Percentiles rank a stretch among this genome's conserved stretches.
These are phyloP conservation scores for Sarcophaga variegata DNA, from an alignment of 2,888 invertebrate genomes.

Conservation along the genomic window DNA sequence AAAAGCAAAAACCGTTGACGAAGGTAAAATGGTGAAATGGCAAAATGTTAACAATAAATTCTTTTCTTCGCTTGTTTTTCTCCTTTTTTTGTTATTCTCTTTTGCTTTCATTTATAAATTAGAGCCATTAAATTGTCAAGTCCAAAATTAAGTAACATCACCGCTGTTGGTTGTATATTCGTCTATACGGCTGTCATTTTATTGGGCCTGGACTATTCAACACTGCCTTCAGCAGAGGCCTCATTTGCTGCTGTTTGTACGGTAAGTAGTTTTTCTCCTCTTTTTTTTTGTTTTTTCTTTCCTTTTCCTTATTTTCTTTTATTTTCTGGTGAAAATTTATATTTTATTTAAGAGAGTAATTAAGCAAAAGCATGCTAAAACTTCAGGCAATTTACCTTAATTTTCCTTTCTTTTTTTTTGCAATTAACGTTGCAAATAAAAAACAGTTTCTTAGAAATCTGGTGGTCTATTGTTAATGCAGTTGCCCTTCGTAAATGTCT, in stretches of 20 bases:
- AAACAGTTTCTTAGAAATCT: background rate
- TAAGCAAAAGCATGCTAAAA: background rate
- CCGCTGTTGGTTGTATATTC: constrained; percentile 93
- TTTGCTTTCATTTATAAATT: constrained; percentile 70
- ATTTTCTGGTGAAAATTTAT: constrained; percentile 11
- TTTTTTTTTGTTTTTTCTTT: constrained; percentile 8
- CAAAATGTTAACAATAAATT: background rate
- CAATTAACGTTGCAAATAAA: background rate
- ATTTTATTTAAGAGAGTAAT: constrained; percentile 35
- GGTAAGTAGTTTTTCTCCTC: constrained; percentile 84
- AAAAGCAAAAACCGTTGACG: constrained; percentile 33
- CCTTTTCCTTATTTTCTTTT: background rate
- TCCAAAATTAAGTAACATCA: constrained; percentile 95
- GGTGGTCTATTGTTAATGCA: background rate
- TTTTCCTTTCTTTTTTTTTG: background rate
- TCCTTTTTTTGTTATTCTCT: constrained; percentile 21
- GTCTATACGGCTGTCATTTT: constrained; percentile 95
- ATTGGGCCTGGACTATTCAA: constrained; percentile 92
- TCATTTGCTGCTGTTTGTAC: constrained; percentile 92
- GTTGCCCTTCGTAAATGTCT: background rate
- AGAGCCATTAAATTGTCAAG: constrained; percentile 96
- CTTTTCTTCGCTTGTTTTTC: background rate
- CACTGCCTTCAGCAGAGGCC: constrained; percentile 86
- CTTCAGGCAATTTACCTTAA: background rate
- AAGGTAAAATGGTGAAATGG: background rate